Percentiles rank a stretch among this genome's conserved stretches.
phyloP scores from a whole-genome alignment of 2,113 vertebrate genomes.

The Chaetodon trifascialis region DNA sequence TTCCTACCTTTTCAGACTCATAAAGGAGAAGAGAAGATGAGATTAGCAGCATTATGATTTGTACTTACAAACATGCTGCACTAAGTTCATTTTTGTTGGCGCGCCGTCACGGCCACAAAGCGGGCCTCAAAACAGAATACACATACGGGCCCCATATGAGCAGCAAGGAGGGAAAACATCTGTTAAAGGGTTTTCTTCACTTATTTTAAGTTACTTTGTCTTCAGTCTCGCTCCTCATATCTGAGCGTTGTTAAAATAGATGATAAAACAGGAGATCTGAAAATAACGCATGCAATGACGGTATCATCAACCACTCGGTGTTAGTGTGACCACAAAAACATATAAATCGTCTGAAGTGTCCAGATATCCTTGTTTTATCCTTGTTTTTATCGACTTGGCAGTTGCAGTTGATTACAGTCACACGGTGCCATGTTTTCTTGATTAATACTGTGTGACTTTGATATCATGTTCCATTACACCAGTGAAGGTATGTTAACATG shows the following conservation, averaged over 20 bases:
- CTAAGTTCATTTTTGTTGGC: constrained; percentile 55
- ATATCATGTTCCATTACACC: constrained; percentile 4
- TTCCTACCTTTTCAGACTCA: neutral
- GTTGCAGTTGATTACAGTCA: neutral
- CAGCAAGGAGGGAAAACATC: constrained; percentile 50
- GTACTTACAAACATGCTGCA: constrained; percentile 19
- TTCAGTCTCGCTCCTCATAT: neutral
- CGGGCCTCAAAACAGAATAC: constrained; percentile 20
- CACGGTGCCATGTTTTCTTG: neutral
- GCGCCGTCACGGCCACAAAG: constrained; percentile 9
- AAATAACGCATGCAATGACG: neutral
- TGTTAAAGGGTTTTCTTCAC: constrained; percentile 33
- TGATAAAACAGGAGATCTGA: constrained; percentile 42
- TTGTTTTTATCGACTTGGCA: neutral
- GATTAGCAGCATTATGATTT: constrained; percentile 45
- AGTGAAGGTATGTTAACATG: neutral
- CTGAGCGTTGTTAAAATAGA: constrained; percentile 24
- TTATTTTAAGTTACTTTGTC: constrained; percentile 9
- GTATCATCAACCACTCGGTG: neutral
- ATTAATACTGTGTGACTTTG: neutral
- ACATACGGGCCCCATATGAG: constrained; percentile 53
- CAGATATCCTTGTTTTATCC: neutral
- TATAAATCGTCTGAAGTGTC: neutral
- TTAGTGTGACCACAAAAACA: constrained; percentile 3
- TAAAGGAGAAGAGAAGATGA: constrained; percentile 30